Evolutionary conservation across 2,888 invertebrate genomes (phyloP), one percentile per base, ranked within the genome.

Genomic region (Drosophila dives): DNA sequence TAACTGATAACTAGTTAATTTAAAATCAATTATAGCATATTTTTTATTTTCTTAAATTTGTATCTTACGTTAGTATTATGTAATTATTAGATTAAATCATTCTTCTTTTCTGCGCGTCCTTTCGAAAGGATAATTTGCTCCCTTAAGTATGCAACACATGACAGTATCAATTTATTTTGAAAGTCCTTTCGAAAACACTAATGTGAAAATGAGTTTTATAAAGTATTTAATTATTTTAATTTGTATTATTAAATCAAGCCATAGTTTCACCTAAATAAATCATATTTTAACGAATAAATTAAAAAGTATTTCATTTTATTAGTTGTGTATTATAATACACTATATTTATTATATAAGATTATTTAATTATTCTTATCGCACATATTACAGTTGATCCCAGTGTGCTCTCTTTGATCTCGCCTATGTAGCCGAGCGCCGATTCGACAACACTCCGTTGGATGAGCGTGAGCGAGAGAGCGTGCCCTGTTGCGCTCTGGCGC

Each of bases 401-500:
- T 80, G 77, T 77, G 72, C 77, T 58, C 71, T 63, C 80, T 71
- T 63, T 63, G 53, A 36, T 49, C 63, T 75, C 78, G 62, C 60
- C 63, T 62, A 65, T 45, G 69, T 29, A 65, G 62, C 53, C 40
- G 56, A 51, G 45, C 34, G 45, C 45, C 23, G 23, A 56, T 62
- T 51, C 70, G 51, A 38, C 62, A 56, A 23, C 68, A 59, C 62
- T 69, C 56, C 49, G 38, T 51, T 62, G 64, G 48, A 59, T 59
- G 67, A 71, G 81, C 80, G 54, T 56, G 67, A 86, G 88, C 64
- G 78, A 72, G 89, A 77, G 81, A 81, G 74, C 71, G 78, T 80
- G 81, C 80, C 75, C 32, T 70, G 84, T 75, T 81, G 86, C 76
- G 84, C 88, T 86, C 84, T 81, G 90, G 90, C 85, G 85, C 80